These are phyloP conservation scores for Psophia crepitans DNA, from an alignment of 2,113 vertebrate genomes.

Conservation along the genomic window DNA sequence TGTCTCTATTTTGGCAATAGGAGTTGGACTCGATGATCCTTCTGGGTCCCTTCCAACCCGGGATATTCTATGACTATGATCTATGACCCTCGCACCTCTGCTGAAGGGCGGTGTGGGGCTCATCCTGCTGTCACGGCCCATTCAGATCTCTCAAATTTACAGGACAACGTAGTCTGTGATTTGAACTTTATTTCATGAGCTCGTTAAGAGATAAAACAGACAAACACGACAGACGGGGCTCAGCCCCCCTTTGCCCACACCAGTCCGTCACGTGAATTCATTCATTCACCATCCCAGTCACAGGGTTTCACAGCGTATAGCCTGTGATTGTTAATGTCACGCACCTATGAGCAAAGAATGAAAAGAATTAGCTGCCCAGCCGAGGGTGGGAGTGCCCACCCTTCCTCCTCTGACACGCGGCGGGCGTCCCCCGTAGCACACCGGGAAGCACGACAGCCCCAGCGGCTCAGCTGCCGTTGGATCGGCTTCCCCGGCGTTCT, in stretches of 20 bases:
- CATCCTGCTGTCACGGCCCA: rapidly evolving
- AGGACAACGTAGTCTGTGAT: neutral
- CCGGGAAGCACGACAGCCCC: neutral
- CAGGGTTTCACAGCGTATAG: neutral
- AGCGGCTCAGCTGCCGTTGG: neutral
- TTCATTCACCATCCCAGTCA: too few relatives aligned
- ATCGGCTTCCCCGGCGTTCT: neutral
- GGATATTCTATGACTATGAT: too few relatives aligned
- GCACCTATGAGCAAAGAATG: neutral
- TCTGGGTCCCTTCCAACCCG: too few relatives aligned
- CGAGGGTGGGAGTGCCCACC: too few relatives aligned
- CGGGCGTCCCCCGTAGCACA: too few relatives aligned
- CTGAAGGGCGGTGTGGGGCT: neutral
- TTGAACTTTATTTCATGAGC: neutral
- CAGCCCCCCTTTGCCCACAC: neutral
- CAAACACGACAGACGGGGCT: neutral
- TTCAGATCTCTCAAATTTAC: neutral
- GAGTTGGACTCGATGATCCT: too few relatives aligned
- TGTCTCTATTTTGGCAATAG: too few relatives aligned
- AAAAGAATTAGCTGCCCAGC: too few relatives aligned
- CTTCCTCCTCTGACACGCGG: rapidly evolving
- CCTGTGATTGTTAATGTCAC: neutral
- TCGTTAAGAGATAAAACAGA: neutral
- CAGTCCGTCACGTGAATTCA: neutral
- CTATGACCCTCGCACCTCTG: neutral